Conservation (phyloP, 2,113 vertebrate species). For the Percopsis transmontana region DNA sequence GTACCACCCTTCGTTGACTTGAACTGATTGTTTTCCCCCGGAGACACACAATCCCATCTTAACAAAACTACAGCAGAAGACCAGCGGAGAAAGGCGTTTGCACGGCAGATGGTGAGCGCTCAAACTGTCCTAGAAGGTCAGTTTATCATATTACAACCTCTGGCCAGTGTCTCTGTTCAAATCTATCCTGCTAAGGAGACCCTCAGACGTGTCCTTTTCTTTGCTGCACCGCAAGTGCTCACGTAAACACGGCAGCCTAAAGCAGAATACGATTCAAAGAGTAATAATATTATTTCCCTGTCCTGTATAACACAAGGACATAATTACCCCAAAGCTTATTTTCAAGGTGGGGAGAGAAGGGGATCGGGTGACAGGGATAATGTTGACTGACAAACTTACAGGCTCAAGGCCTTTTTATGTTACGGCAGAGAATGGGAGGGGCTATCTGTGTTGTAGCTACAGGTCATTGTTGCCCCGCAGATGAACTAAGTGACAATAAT, state of each 20-base stretch:
- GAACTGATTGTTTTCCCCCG: too few species aligned
- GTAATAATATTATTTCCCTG: constrained; percentile 50
- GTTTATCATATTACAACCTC: too few species aligned
- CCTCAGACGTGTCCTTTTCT: too few species aligned
- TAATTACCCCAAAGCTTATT: constrained; percentile 70
- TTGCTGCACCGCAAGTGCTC: constrained; percentile 50
- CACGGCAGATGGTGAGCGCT: too few species aligned
- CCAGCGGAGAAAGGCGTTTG: too few species aligned
- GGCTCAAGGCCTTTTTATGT: constrained; percentile 45
- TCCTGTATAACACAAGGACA: constrained; percentile 65
- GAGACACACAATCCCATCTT: too few species aligned
- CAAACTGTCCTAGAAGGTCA: too few species aligned
- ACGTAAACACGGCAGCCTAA: constrained; percentile 37
- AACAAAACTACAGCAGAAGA: too few species aligned
- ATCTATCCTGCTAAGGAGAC: too few species aligned
- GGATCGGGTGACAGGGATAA: constrained; percentile 61
- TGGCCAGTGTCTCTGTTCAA: too few species aligned
- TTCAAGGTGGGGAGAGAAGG: constrained; percentile 51
- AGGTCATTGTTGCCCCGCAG: constrained; percentile 68
- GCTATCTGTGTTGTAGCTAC: constrained; percentile 54
- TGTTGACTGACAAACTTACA: constrained; percentile 65
- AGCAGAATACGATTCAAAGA: constrained; percentile 58
- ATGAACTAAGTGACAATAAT: constrained; percentile 81
- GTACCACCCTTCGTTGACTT: too few species aligned
- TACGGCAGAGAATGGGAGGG: constrained; percentile 20